Evolutionary conservation across 2,113 vertebrate genomes (phyloP).

Genomic region (Trichechus manatus): DNA sequence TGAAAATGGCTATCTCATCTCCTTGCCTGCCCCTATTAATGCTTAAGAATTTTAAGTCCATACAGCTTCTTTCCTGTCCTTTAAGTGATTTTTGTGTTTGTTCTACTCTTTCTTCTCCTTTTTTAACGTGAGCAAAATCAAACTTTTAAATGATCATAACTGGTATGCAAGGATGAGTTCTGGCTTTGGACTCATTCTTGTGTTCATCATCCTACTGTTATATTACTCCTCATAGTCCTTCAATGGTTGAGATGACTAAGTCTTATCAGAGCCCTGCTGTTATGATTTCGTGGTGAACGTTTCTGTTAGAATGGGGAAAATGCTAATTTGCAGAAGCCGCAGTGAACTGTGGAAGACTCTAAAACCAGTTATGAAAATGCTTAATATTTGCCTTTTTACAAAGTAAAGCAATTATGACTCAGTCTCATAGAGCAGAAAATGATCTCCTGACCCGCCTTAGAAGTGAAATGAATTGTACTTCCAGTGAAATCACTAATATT

Average conservation of each 20-base stretch:
- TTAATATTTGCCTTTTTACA: neutral
- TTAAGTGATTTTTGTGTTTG: neutral
- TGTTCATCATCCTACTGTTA: neutral
- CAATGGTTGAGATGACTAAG: neutral
- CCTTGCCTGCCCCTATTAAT: neutral
- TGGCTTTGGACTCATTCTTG: neutral
- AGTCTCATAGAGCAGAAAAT: neutral
- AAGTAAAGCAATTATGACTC: constrained; percentile 19
- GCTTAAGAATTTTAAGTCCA: neutral
- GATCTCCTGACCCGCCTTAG: neutral
- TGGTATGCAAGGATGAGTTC: neutral
- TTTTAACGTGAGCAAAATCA: neutral
- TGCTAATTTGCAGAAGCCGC: constrained; percentile 11
- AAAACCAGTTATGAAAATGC: constrained; percentile 38
- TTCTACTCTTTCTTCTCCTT: neutral
- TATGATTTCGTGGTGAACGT: neutral
- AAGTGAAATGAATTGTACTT: neutral
- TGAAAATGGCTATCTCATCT: neutral
- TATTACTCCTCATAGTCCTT: neutral
- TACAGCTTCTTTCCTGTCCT: neutral
- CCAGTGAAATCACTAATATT: neutral
- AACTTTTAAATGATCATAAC: neutral
- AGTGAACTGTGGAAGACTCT: constrained; percentile 22
- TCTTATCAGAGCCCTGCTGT: neutral
- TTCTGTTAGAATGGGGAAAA: neutral